A percentile compares a stretch with the other conserved stretches of the same genome.
Evolutionary conservation across 1,140 invertebrate genomes (phyloP).

Genomic region (Copidosoma floridanum): DNA sequence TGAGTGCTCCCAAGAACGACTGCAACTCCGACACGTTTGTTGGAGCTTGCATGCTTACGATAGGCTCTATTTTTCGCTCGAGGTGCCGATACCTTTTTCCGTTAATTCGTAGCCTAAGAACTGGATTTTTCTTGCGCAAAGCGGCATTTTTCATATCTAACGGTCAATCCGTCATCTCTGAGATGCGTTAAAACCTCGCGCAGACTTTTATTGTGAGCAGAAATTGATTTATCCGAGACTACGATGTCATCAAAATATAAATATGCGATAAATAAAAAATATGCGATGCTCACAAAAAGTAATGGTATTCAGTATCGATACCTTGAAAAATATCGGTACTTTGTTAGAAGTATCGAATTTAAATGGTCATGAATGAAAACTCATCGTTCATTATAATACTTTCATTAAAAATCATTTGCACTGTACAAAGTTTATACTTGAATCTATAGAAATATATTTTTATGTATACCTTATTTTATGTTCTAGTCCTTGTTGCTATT

Average conservation of each 20-base stretch:
- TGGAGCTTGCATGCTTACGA: background rate
- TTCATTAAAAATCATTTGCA: too few species aligned
- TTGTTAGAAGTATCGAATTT: too few species aligned
- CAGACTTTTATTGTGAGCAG: background rate
- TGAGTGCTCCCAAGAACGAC: conserved; percentile 6
- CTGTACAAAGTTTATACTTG: too few species aligned
- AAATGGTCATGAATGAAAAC: too few species aligned
- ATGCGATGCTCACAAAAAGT: too few species aligned
- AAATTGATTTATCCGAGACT: background rate
- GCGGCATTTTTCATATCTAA: conserved; percentile 8
- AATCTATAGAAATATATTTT: too few species aligned
- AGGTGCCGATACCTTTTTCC: background rate
- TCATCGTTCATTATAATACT: too few species aligned
- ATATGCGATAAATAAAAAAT: too few species aligned
- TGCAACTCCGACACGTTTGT: background rate
- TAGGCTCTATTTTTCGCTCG: conserved; percentile 4
- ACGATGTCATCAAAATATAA: conserved; percentile 16
- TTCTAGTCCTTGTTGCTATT: too few species aligned
- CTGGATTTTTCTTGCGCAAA: background rate
- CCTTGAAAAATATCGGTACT: too few species aligned
- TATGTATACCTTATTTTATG: too few species aligned
- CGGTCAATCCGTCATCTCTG: background rate
- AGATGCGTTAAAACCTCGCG: background rate
- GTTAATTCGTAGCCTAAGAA: conserved; percentile 4
- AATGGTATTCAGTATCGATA: too few species aligned